Evolutionary conservation across 2,113 vertebrate genomes (phyloP).

Genomic region (Hydrolagus affinis): DNA sequence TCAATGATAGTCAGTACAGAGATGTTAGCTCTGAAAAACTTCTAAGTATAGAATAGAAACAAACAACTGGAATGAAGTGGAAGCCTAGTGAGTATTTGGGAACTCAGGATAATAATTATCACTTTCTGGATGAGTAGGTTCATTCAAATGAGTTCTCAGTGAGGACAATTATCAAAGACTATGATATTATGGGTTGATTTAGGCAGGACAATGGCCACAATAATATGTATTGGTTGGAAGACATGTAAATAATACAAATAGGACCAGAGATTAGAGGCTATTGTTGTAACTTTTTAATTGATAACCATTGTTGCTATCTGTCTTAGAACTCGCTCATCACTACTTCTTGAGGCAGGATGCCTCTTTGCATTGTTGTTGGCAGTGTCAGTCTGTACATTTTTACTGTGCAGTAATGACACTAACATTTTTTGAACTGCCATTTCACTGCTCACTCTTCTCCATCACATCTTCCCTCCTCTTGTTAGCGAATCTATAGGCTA

Average conservation of each 20-base stretch:
- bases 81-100: constrained; percentile 8
- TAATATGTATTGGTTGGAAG: constrained; percentile 3
- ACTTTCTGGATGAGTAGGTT: constrained; percentile 27
- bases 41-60: background rate
- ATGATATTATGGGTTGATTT: constrained; percentile 20
- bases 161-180: constrained; percentile 3
- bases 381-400: background rate
- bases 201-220: background rate
- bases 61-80: background rate
- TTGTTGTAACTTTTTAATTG: background rate
- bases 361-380: background rate
- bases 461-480: background rate
- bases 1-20: background rate
- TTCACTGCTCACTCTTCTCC: background rate
- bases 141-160: constrained; percentile 24
- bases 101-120: constrained; percentile 28
- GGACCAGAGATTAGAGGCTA: constrained; percentile 1
- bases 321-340: background rate
- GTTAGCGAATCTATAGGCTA: background rate
- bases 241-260: constrained; percentile 1
- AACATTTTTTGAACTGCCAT: background rate
- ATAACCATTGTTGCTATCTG: background rate
- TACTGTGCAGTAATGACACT: background rate
- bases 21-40: background rate
- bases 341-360: background rate